These are phyloP conservation scores for Crax fasciolata DNA, from an alignment of 2,797 vertebrate genomes.

Conservation along the genomic window DNA sequence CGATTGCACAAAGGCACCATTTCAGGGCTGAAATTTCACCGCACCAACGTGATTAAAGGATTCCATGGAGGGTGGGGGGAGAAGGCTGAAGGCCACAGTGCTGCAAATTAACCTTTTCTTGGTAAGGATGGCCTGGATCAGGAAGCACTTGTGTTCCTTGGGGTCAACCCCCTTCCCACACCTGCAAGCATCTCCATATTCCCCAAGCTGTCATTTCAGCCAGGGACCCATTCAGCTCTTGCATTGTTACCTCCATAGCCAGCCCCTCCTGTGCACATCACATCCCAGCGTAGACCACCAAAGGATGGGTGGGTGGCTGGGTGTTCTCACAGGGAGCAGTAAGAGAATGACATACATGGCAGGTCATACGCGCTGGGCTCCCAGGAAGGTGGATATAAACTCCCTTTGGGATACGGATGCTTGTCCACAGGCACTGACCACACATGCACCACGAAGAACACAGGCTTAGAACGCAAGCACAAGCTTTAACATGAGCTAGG, in stretches of 20 bases:
- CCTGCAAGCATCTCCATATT: constrained; percentile 19
- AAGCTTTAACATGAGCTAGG: neutral
- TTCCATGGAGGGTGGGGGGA: constrained; percentile 82
- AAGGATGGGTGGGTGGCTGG: neutral
- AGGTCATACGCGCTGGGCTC: neutral
- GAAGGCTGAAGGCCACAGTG: constrained; percentile 76
- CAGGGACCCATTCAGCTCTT: neutral
- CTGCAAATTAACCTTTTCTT: constrained; percentile 84
- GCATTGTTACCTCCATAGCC: neutral
- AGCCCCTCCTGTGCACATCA: neutral
- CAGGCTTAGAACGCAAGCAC: neutral
- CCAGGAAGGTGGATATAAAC: neutral
- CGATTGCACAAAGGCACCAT: constrained; percentile 86
- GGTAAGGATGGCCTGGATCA: constrained; percentile 45
- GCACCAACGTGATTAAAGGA: constrained; percentile 89
- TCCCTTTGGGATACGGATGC: neutral
- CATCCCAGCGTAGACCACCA: neutral
- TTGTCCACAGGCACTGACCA: neutral
- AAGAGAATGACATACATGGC: neutral
- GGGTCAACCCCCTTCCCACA: neutral
- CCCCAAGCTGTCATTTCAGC: neutral
- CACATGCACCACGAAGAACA: neutral
- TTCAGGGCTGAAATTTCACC: constrained; percentile 91
- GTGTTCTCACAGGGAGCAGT: neutral
- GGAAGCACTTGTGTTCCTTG: neutral